These are phyloP conservation scores for Catostylus mosaicus DNA, from an alignment of 30 jellyfish, hydroid and myxozoan genomes.

Conservation along the genomic window DNA sequence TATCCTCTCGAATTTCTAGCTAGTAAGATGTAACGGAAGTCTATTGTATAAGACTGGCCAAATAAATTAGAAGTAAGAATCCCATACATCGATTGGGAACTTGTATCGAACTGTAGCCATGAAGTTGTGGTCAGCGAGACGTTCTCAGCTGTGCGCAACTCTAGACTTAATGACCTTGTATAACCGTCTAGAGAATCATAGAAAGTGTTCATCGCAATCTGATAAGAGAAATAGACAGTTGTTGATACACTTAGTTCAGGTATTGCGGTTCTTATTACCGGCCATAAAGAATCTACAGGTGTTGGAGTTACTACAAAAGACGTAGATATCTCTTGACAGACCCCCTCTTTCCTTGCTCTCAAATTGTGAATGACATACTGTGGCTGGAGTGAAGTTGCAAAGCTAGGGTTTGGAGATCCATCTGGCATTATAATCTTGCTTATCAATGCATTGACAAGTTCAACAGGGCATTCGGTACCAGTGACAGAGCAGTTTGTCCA, in stretches of 20 bases:
- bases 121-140: conserved; percentile 45
- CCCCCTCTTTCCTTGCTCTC: conserved; percentile 42
- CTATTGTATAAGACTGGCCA: not conserved
- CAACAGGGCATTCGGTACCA: conserved; percentile 65
- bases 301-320: conserved; percentile 19
- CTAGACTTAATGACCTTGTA: conserved; percentile 57
- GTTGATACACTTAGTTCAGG: conserved; percentile 67
- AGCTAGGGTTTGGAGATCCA: conserved; percentile 63
- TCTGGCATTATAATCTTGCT: conserved; percentile 50
- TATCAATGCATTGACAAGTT: conserved; percentile 43
- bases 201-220: conserved; percentile 71
- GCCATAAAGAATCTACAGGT: conserved; percentile 33
- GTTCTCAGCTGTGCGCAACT: conserved; percentile 56
- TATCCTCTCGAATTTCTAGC: conserved; percentile 63
- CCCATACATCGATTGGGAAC: conserved; percentile 71
- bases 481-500: conserved; percentile 90
- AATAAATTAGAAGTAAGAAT: conserved; percentile 39
- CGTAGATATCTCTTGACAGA: conserved; percentile 29
- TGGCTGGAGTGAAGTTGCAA: conserved; percentile 59
- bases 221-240: conserved; percentile 33
- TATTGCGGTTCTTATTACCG: conserved; percentile 29
- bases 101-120: conserved; percentile 77
- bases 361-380: conserved; percentile 65
- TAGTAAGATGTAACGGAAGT: conserved; percentile 21
- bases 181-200: conserved; percentile 76